Evolutionary conservation across 2,888 invertebrate species (phyloP), one percentile per base, ranked within the genome.

Genomic region (Tinea pellionella): DNA sequence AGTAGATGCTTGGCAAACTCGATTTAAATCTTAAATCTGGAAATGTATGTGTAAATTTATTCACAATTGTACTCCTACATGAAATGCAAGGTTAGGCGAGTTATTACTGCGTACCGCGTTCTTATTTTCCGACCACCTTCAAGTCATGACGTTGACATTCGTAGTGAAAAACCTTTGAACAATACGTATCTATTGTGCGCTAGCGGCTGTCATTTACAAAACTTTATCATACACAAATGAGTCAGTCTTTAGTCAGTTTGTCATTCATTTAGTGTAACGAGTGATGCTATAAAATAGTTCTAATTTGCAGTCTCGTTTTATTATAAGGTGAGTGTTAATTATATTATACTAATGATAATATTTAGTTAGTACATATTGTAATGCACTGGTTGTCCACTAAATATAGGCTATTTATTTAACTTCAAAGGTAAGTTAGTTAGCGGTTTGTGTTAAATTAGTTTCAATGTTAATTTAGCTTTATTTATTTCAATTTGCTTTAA

Each of bases 111-210:
- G 16, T 57, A 32, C 15, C 32, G 12, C 15, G 57, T 16, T 57
- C 57, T 57, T 29, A 15, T 57, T 57, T 57, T 57, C 57, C 57
- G 57, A 57, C n/a, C 57, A 11, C 57, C 57, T 57, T 57, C 32
- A 13, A 12, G n/a, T 19, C 6, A 32, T 57, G 32, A 57, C 55
- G 55, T 55, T 11, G 9, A 47, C 47, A 6, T 9, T 47, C 41
- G 8, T 13, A 13, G 47, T 47, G 37, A 37, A 47, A 13, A 16
- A 47, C 47, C 47, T 47, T 47, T 24, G 53, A 19, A 24, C 53
- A 53, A 53, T 51, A 51, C 51, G 12, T 13, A 47, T 6, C 4
- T 47, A 24, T 53, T 24, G 15, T 47, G 53, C 53, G 53, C 53
- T 18, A n/a, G 53, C 53, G 53, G 18, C 24, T 24, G 53, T 53